Percentiles rank a stretch among this genome's conserved stretches.
Evolutionary conservation across 2,888 invertebrate species (phyloP).

Genomic region (Diplolepis rosae): DNA sequence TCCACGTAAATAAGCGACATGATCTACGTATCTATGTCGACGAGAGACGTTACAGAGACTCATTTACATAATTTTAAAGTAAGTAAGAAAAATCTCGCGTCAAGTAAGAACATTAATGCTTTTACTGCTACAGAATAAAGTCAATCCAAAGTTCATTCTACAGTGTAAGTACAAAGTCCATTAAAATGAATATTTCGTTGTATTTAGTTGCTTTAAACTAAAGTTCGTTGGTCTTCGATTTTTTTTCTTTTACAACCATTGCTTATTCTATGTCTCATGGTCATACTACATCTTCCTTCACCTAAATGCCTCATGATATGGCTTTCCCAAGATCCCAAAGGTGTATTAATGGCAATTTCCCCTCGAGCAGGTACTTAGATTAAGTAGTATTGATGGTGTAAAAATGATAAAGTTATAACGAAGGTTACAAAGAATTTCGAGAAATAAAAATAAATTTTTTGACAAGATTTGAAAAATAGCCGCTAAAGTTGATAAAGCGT

Average conservation of each 20-base stretch:
- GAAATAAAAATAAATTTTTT: neutral
- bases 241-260: neutral
- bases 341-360: neutral
- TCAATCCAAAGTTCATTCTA: neutral
- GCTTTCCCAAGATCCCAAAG: neutral
- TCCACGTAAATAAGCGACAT: neutral
- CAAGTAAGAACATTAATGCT: neutral
- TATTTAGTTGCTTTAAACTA: neutral
- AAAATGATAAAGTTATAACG: neutral
- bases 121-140: too few relatives aligned
- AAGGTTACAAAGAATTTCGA: neutral
- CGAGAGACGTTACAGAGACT: neutral
- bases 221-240: neutral
- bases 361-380: neutral
- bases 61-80: constrained; percentile 3
- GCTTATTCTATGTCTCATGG: neutral
- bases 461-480: neutral
- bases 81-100: neutral
- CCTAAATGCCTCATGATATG: neutral
- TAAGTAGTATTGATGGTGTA: neutral
- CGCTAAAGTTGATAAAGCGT: neutral
- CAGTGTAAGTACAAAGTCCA: neutral
- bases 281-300: constrained; percentile 1
- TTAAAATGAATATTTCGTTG: constrained; percentile 21
- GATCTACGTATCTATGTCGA: neutral